phyloP scores from a whole-genome alignment of 2,113 vertebrate species.

The Pelmatolapia mariae region DNA sequence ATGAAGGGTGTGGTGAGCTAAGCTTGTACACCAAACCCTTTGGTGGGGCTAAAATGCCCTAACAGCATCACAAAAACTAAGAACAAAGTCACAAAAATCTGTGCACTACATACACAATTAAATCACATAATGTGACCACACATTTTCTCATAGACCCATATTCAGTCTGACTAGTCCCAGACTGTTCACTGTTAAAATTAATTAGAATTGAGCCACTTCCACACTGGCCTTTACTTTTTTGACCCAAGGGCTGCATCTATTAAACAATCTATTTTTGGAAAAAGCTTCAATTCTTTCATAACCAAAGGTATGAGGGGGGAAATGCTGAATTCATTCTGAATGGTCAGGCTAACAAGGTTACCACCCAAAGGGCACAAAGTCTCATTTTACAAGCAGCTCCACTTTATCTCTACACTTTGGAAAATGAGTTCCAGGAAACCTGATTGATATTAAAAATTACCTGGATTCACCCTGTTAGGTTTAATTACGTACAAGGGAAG shows the following conservation, averaged over 20 bases:
- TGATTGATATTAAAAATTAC: slow-evolving; percentile 40
- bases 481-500: slow-evolving; percentile 12
- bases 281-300: neutral
- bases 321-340: neutral
- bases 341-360: neutral
- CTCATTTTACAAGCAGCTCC: neutral
- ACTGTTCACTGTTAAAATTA: neutral
- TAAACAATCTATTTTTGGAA: neutral
- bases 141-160: neutral
- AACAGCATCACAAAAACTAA: neutral
- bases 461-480: slow-evolving; percentile 25
- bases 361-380: neutral
- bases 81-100: neutral
- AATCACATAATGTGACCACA: neutral
- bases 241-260: neutral
- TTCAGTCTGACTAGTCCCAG: neutral
- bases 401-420: slow-evolving; percentile 13
- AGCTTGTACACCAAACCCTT: neutral
- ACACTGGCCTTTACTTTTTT: neutral
- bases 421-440: slow-evolving; percentile 13
- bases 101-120: neutral
- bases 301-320: neutral
- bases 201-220: neutral
- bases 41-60: neutral
- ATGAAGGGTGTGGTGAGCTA: neutral